Conservation (phyloP, 2,888 invertebrate genomes). For the Operophtera brumata region DNA sequence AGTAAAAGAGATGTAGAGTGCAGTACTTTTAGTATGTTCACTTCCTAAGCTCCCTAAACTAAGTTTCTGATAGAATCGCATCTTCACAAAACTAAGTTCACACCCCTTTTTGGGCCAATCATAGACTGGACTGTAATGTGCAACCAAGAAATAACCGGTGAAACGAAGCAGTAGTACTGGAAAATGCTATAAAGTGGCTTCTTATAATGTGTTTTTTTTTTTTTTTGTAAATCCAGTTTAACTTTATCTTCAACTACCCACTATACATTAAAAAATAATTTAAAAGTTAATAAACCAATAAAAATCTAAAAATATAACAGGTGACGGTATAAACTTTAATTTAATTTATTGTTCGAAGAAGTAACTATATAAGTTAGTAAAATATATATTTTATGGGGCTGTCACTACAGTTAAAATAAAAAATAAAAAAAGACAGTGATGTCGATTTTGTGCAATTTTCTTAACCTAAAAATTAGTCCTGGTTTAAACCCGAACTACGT, state of each 20-base stretch:
- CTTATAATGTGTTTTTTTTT: not conserved
- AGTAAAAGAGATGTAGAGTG: too few species aligned
- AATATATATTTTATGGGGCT: not conserved
- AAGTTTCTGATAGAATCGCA: too few species aligned
- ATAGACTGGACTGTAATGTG: too few species aligned
- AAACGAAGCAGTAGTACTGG: too few species aligned
- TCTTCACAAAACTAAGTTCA: too few species aligned
- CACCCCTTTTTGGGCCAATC: too few species aligned
- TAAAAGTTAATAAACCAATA: not conserved
- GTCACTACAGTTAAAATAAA: not conserved
- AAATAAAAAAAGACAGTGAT: not conserved
- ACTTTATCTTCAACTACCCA: not conserved
- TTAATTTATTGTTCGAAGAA: not conserved
- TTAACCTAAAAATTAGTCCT: too few species aligned
- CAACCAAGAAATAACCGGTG: too few species aligned
- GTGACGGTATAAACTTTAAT: slow-evolving; percentile 4
- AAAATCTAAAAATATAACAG: not conserved
- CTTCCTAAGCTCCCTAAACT: too few species aligned
- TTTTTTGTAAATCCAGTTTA: not conserved
- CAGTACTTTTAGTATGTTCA: too few species aligned
- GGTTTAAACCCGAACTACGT: too few species aligned
- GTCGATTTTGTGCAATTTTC: too few species aligned
- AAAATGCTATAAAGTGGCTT: slow-evolving; percentile 4
- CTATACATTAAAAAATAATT: not conserved
- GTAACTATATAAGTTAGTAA: not conserved